Percentiles rank a stretch among this genome's conserved stretches.
These are phyloP conservation scores for Oreonectes daqikongensis DNA, from an alignment of 2,797 vertebrate genomes.

Conservation along the genomic window DNA sequence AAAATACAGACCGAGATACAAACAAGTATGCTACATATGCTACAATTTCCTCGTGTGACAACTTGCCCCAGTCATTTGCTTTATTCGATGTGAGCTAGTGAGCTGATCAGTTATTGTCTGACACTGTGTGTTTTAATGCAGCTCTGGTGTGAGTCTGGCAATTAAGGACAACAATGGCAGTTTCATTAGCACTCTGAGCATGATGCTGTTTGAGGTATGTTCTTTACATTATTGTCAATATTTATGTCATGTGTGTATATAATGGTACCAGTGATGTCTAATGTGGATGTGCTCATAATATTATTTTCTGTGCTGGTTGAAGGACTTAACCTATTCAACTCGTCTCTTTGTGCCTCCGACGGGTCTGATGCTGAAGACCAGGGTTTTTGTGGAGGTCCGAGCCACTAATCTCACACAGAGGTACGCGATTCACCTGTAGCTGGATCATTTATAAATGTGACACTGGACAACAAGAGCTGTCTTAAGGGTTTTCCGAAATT, in stretches of 20 bases:
- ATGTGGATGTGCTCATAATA: background rate
- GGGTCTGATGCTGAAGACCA: conserved; percentile 72
- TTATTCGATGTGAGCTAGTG: background rate
- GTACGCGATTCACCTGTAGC: conserved; percentile 43
- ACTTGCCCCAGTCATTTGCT: background rate
- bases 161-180: conserved; percentile 73
- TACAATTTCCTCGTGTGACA: background rate
- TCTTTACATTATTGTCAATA: too few relatives aligned
- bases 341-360: conserved; percentile 58
- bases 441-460: too few relatives aligned
- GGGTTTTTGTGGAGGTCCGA: conserved; percentile 73
- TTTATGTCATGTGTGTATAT: background rate
- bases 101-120: background rate
- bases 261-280: background rate
- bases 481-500: too few relatives aligned
- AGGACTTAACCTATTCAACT: conserved; percentile 66
- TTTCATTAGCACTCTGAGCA: conserved; percentile 74
- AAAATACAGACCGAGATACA: background rate
- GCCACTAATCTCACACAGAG: conserved; percentile 73
- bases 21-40: background rate
- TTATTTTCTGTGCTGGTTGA: conserved; percentile 1
- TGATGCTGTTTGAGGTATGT: conserved; percentile 64
- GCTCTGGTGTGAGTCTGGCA: conserved; percentile 68
- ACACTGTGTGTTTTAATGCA: conserved; percentile 50
- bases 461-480: too few relatives aligned